phyloP scores from a whole-genome alignment of 2,888 invertebrate genomes.

The Neoascia interrupta region DNA sequence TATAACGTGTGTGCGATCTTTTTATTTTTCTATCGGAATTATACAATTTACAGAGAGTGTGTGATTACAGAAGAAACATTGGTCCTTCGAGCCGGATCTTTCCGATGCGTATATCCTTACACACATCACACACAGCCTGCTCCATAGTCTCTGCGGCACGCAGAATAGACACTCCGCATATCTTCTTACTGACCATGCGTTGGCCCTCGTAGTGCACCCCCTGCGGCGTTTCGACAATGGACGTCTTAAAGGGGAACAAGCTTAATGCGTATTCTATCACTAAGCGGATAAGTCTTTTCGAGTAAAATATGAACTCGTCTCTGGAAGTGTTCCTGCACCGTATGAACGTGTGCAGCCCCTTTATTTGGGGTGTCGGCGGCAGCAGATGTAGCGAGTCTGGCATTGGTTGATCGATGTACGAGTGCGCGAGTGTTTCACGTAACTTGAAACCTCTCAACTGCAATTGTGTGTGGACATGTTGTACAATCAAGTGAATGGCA shows the following conservation, averaged over 20 bases:
- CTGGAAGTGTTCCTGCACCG: conserved; percentile 95
- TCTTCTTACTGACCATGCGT: conserved; percentile 90
- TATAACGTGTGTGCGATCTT: no score
- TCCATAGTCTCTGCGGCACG: conserved; percentile 99
- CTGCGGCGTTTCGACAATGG: conserved; percentile 93
- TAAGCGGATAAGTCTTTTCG: conserved; percentile 96
- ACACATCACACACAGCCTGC: conserved; percentile 97
- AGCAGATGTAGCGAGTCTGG: conserved; percentile 92
- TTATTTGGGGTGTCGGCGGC: conserved; percentile 90
- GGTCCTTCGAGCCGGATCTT: no score
- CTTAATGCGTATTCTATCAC: conserved; percentile 98
- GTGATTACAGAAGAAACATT: no score
- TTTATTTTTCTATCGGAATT: no score
- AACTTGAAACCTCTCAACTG: conserved; percentile 96
- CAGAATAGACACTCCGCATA: conserved; percentile 98
- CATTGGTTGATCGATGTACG: conserved; percentile 90
- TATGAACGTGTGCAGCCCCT: conserved; percentile 98
- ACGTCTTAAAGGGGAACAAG: conserved; percentile 92
- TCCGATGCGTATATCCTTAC: conserved; percentile 98
- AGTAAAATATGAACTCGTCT: conserved; percentile 99
- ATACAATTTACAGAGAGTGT: no score
- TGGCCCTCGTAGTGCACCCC: conserved; percentile 91
- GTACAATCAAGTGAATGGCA: conserved; percentile 97
- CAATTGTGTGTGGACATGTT: conserved; percentile 98
- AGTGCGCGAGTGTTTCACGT: conserved; percentile 92